These are phyloP conservation scores for Diaperis boleti DNA, from an alignment of 2,888 invertebrate genomes.

Conservation along the genomic window DNA sequence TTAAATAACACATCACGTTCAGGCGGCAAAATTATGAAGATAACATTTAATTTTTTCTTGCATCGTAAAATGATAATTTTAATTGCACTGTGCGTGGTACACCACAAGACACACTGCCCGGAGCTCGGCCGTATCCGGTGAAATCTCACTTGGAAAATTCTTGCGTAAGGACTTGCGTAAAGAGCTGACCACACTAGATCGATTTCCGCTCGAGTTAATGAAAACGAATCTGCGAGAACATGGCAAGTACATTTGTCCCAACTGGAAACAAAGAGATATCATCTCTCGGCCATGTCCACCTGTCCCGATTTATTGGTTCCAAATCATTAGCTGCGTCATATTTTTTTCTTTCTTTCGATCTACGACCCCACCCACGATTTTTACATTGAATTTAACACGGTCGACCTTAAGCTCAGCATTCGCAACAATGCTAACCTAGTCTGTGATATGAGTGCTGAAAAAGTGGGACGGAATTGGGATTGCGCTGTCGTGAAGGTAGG, in stretches of 20 bases:
- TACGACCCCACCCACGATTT: slow-evolving; percentile 36
- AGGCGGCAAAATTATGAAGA: slow-evolving; percentile 10
- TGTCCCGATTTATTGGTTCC: slow-evolving; percentile 35
- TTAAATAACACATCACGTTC: slow-evolving; percentile 8
- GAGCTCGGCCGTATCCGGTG: slow-evolving; percentile 34
- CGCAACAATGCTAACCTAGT: slow-evolving; percentile 34
- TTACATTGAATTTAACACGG: slow-evolving; percentile 32
- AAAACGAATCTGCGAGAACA: slow-evolving; percentile 12
- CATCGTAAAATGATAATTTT: slow-evolving; percentile 28
- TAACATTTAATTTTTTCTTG: slow-evolving; percentile 19
- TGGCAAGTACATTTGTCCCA: slow-evolving; percentile 32
- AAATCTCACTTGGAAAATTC: slow-evolving; percentile 27
- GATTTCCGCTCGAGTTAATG: slow-evolving; percentile 7
- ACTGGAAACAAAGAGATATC: slow-evolving; percentile 7
- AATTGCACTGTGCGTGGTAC: slow-evolving; percentile 15
- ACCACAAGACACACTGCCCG: slow-evolving; percentile 9
- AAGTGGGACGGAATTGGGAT: slow-evolving; percentile 14
- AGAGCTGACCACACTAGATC: slow-evolving; percentile 1
- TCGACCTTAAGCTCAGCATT: slow-evolving; percentile 26
- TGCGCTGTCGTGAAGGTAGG: slow-evolving; percentile 23
- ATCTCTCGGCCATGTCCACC: slow-evolving; percentile 29
- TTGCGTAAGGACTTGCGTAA: slow-evolving; percentile 28
- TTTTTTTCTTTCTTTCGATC: slow-evolving; percentile 22
- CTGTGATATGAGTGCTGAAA: slow-evolving; percentile 33
- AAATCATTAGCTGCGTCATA: slow-evolving; percentile 28